Percentiles rank a stretch among this genome's conserved stretches.
phyloP scores from a whole-genome alignment of 2,888 invertebrate species.

The Agrochola litura region DNA sequence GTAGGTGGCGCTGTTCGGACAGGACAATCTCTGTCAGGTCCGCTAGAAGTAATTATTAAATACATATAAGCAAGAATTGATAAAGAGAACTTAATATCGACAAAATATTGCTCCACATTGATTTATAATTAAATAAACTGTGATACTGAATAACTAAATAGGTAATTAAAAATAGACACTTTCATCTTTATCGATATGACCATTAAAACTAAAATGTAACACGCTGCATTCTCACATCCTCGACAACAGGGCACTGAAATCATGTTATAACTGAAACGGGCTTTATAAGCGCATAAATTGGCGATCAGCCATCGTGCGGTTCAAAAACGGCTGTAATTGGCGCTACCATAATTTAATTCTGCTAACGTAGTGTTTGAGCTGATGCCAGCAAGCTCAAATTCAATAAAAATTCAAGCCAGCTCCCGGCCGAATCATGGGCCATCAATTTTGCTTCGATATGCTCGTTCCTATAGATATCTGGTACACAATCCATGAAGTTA shows the following conservation, averaged over 20 bases:
- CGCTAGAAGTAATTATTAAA: background rate
- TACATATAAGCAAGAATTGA: background rate
- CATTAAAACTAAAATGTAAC: slow-evolving; percentile 22
- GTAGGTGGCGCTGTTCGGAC: too few relatives aligned
- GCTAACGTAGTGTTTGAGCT: slow-evolving; percentile 88
- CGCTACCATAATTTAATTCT: slow-evolving; percentile 87
- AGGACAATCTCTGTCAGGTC: too few relatives aligned
- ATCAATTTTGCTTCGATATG: slow-evolving; percentile 76
- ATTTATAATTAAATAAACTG: background rate
- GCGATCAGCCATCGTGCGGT: slow-evolving; percentile 85
- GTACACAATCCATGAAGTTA: slow-evolving; percentile 36
- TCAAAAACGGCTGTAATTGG: slow-evolving; percentile 88
- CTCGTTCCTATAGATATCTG: slow-evolving; percentile 54
- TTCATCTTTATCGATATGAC: background rate
- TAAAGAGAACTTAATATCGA: background rate
- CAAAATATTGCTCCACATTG: background rate
- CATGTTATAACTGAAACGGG: slow-evolving; percentile 73
- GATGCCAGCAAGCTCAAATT: slow-evolving; percentile 85
- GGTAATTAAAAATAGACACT: background rate
- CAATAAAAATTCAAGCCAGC: slow-evolving; percentile 83
- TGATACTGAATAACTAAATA: background rate
- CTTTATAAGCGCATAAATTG: slow-evolving; percentile 83
- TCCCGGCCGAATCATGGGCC: slow-evolving; percentile 71
- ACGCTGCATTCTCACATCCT: slow-evolving; percentile 26
- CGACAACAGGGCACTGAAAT: slow-evolving; percentile 63